phyloP scores from a whole-genome alignment of 1,140 invertebrate genomes.

The Aphis gossypii region DNA sequence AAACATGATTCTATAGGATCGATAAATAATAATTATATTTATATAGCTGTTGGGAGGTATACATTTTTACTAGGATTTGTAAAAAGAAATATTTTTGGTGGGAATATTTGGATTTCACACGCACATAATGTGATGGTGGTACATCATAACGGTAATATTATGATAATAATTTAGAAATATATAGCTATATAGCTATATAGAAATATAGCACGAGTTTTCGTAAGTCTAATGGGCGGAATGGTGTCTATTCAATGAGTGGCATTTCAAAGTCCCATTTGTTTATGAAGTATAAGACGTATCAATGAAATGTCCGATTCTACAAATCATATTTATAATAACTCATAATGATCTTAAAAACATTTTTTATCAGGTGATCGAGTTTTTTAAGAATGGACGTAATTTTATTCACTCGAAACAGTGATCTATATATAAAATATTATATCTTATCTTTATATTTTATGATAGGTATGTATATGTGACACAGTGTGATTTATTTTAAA shows the following conservation, averaged over 20 bases:
- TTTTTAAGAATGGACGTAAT: not conserved
- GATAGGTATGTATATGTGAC: not conserved
- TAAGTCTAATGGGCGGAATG: not conserved
- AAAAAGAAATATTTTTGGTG: too few species aligned
- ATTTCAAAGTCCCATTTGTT: not conserved
- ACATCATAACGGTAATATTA: not conserved
- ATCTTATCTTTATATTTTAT: too few species aligned
- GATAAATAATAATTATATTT: not conserved
- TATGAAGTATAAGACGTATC: not conserved
- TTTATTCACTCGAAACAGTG: not conserved
- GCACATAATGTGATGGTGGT: not conserved
- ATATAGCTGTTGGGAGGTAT: not conserved
- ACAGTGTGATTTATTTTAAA: conserved; percentile 8
- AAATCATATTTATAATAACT: not conserved
- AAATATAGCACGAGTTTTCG: not conserved
- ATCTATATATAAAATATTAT: not conserved
- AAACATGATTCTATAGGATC: not conserved
- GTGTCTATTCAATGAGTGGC: not conserved
- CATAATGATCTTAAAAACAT: not conserved
- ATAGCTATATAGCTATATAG: too few species aligned
- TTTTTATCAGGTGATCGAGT: not conserved
- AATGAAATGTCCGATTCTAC: not conserved
- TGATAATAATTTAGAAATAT: not conserved
- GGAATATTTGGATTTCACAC: not conserved
- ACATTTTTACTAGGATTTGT: not conserved